Evolutionary conservation across 2,113 vertebrate genomes (phyloP), one percentile per base, ranked within the genome.

Genomic region (Ancistrus triradiatus): DNA sequence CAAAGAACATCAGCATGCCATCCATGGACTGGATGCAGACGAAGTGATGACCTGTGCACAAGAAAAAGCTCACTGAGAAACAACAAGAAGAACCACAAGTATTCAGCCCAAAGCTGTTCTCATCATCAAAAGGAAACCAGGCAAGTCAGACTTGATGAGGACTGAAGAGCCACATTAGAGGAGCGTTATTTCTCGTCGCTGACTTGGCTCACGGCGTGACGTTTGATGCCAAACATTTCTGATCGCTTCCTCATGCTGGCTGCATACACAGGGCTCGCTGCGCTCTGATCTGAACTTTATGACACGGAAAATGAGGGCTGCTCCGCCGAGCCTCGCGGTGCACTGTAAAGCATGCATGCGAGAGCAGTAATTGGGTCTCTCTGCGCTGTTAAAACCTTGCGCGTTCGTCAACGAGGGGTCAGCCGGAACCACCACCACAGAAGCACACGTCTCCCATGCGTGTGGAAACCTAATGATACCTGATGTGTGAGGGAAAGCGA

Each of bases 1-100:
- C 95, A 72, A 99, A 98, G 69, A 98, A 83, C 91, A 95, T 97
- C 47, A 99, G 87, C 93, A 98, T 95, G 43, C 96, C 96, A 58
- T 99, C 96, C 91, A 98, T 88, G 14, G 95, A 99, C 83, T 98
- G 96, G 77, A 99, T 93, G 59, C 95, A 98, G 73, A 99, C 90
- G 48, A 94, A 90, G 80, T 98, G 94, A 43, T 93, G 91, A 78
- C 93, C 96, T 98, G 83, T 47, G 75, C 70, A 75, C 69, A n/a
- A 2, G 17, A 18, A 61, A n/a, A 18, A 21, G 18, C 19, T 21
- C 19, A 6, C 31, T 37, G 50, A 21, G 46, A 21, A 50, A 55
- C 37, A 37, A 7, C n/a, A n/a, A 52, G 17, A 5, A 7, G 31
- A 18, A 43, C n/a, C 21, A 46, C 44, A 38, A 49, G n/a, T n/a